Base-by-base conservation (phyloP, 2,888 invertebrate species). In the Deilephila porcellus region DNA sequence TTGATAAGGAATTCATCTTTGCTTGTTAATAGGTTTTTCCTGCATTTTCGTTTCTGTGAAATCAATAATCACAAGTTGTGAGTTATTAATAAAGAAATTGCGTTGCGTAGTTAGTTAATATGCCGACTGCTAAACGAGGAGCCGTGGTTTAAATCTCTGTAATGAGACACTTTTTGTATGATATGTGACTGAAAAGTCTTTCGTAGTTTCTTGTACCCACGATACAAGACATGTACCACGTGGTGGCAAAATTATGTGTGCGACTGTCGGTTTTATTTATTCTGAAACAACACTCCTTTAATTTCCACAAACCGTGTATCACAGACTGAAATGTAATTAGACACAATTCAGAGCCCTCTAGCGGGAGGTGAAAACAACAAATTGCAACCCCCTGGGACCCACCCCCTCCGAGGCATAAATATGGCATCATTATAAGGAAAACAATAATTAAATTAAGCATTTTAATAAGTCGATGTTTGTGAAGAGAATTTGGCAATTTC, bases 391-490 rank as follows among this genome's bases (percentile, higher is more conserved):
- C 67, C 17, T 14, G 1, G 45, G 4, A 20, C 6, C 45, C 67
- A 45, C 67, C n/a, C 37, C 8, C 19, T 32, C 62, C 17, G 20
- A 34, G 45, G 45, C 37, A 20, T 64, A 64, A 64, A 64, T 62
- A 62, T 32, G 32, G n/a, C 37, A 11, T 37, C 64, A 64, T 64
- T 45, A 64, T 64, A 64, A 20, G 20, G 37, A 37, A 64, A 64
- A 64, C 64, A 64, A 64, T 37, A 20, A 64, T 37, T 64, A 64
- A 64, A 64, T 64, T 45, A 64, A 45, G 37, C 20, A 64, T 64
- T 14, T 34, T 20, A 37, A 64, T 64, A 64, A 64, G 45, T 64
- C 64, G 11, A 64, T 20, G 20, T n/a, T 37, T 37, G 64, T 64
- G 8, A 11, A 1, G 63, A 19, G 64, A 37, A 20, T 45, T 37